Base-by-base conservation (phyloP, 2,888 invertebrate genomes). In the Drosophila gaucha region DNA sequence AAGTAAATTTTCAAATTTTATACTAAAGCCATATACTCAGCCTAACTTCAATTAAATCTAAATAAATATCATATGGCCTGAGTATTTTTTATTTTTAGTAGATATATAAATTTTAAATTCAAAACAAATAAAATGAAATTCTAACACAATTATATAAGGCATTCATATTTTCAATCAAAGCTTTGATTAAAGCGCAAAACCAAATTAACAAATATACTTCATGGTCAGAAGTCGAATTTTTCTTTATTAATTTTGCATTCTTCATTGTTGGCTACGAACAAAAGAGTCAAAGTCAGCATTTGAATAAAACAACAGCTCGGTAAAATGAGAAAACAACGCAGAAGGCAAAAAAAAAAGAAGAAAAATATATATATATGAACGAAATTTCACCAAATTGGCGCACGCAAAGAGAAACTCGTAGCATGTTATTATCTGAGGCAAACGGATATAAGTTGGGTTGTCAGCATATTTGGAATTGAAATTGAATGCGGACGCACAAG, bases 381-480 rank as follows among this genome's bases (percentile, higher is more conserved):
- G 31, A 49, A 60, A 44, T 39, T 35, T 12, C 22, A 36, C 51
- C 41, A 60, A 60, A 80, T 65, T 63, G 71, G 41, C 65, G 41
- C 62, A 49, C 38, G 64, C 46, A 62, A 51, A 52, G 36, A 31
- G 65, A 66, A 49, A 44, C 31, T 44, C 22, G 38, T 20, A 31
- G 59, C 54, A 66, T 59, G 36, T 60, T 67, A 55, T 64, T 64
- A 49, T 54, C 39, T 36, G 50, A 63, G 41, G 51, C 35, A 54
- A 64, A 44, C 22, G 41, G 35, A 57, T 49, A 49, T 63, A 65
- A 62, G 62, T 66, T 63, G 55, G 35, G 46, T 51, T 82, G 73
- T 80, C 80, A 85, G 80, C 80, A 75, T 50, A 85, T 75, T 85
- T 58, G 57, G 16, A 75, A 82, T 75, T 67, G 75, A 63, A 75